These are phyloP conservation scores for Darevskia mixta DNA, from an alignment of 2,797 vertebrate genomes.

Conservation along the genomic window DNA sequence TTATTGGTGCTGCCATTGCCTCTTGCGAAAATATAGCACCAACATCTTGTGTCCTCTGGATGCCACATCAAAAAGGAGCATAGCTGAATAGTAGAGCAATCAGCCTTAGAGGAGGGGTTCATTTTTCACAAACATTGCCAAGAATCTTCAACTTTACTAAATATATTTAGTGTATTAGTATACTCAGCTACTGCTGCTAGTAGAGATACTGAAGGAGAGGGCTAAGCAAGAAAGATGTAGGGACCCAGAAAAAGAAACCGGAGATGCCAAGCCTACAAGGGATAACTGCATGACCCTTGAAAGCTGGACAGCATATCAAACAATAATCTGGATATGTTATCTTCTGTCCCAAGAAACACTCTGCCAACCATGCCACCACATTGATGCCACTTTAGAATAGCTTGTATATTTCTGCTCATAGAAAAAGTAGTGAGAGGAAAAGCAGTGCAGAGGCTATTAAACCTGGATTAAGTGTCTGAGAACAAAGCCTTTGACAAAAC, in stretches of 20 bases:
- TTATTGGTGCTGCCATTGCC: not conserved
- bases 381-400: not conserved
- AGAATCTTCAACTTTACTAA: not conserved
- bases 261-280: not conserved
- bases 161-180: not conserved
- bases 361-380: not conserved
- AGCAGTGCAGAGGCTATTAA: conserved; percentile 10
- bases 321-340: not conserved
- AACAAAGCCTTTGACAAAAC: conserved; percentile 20
- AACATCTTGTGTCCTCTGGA: not conserved
- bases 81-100: not conserved
- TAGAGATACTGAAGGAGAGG: not conserved
- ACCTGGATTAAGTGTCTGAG: conserved; percentile 16
- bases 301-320: not conserved
- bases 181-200: not conserved
- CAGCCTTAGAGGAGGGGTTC: not conserved
- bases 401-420: not conserved
- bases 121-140: conserved; percentile 1
- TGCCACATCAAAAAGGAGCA: not conserved
- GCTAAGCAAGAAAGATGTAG: not conserved
- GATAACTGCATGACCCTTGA: not conserved
- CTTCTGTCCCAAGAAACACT: not conserved
- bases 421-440: not conserved
- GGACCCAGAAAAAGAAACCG: not conserved
- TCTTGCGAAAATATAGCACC: not conserved